Conservation (phyloP, 2,113 vertebrate genomes). For the Sprattus sprattus region DNA sequence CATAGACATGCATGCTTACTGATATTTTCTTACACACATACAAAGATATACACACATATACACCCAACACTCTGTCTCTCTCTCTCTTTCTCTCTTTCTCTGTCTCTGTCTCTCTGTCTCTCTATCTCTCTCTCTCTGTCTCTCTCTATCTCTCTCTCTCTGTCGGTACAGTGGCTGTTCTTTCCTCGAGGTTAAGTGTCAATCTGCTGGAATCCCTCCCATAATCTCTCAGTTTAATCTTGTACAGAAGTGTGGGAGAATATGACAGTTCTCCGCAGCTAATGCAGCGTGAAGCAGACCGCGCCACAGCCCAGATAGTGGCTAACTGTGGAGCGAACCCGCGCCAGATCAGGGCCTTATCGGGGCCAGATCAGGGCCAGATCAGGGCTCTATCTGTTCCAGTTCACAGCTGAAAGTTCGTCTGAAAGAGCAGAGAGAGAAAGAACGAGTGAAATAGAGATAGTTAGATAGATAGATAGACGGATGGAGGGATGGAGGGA, state of each 20-base stretch:
- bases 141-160: not conserved
- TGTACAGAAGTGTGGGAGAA: constrained; percentile 29
- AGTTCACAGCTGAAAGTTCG: no score
- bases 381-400: no score
- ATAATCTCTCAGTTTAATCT: constrained; percentile 57
- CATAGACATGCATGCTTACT: no score
- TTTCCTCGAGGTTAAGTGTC: constrained; percentile 44
- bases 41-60: not conserved
- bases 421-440: no score
- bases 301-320: no score
- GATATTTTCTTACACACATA: not conserved
- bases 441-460: no score
- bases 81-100: not conserved
- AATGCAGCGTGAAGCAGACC: not conserved
- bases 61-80: not conserved
- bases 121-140: constrained; percentile 17
- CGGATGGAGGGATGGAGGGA: no score
- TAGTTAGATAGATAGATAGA: no score
- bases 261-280: constrained; percentile 1
- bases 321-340: no score
- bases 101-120: not conserved
- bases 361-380: no score
- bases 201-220: constrained; percentile 56
- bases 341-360: no score
- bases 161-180: constrained; percentile 4